Evolutionary conservation across 2,888 invertebrate genomes (phyloP), one percentile per base, ranked within the genome.

Genomic region (Caradrina clavipalpis): DNA sequence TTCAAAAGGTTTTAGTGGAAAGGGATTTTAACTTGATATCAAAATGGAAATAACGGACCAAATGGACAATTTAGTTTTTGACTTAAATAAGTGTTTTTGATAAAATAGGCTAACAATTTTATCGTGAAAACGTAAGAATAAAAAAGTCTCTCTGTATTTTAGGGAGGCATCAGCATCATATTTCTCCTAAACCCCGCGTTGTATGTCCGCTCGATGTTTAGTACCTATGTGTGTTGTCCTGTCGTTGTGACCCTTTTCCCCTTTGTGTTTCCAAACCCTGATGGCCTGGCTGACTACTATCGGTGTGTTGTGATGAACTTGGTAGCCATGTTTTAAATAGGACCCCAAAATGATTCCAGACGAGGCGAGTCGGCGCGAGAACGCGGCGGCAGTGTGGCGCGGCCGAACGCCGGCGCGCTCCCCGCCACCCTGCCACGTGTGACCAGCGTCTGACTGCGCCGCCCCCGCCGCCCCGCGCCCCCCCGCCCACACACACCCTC

Each of bases 371-470:
- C 86, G 89, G 89, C 87, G 89, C 85, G 86, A 86, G 69, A 80
- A 80, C 83, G 90, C 83, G 83, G 87, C 80, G 82, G 87, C 88
- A 67, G 91, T 91, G 84, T 94, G 94, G 94, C 93, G 93, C 78
- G 93, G 92, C 76, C 91, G 93, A 70, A 85, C 92, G 84, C 90
- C 93, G 80, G 91, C 92, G 86, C 94, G 93, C 86, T 92, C 92
- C 82, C 94, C 93, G 85, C 94, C 93, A 67, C 91, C 92, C 80
- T 92, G 93, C 91, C 91, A 91, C 89, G 92, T 94, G 88, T 91
- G 89, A 93, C 86, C 82, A 80, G 79, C 86, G 76, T 78, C 84
- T 60, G 67, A 55, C 57, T 59, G 53, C 62, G 70, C 66, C 66
- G 67, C 70, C 73, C 73, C 81, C 76, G 69, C 71, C 77, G 88